These are phyloP conservation scores for Pipistrellus nathusii DNA, from an alignment of 2,797 vertebrate genomes.

Conservation along the genomic window DNA sequence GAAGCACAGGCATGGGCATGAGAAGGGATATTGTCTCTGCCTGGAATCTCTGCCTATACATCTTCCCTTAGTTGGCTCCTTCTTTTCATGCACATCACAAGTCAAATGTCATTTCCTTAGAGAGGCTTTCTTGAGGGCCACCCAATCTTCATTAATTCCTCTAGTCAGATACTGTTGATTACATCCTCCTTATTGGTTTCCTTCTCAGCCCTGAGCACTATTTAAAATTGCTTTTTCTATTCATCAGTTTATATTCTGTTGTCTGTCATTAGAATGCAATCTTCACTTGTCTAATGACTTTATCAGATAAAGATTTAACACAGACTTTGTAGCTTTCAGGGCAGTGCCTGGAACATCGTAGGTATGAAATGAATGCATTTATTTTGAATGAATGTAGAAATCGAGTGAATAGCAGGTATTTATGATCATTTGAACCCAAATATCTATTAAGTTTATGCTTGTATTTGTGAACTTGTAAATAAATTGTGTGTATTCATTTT, in stretches of 20 bases:
- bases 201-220: not conserved
- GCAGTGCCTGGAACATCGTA: not conserved
- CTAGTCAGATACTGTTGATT: not conserved
- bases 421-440: not conserved
- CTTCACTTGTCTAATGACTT: not conserved
- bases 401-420: not conserved
- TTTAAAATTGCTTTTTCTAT: not conserved
- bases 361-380: not conserved
- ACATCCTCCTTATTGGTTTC: not conserved
- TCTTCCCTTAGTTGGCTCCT: not conserved
- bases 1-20: too few species aligned
- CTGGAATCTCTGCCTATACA: not conserved
- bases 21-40: not conserved
- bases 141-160: not conserved
- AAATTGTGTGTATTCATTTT: not conserved
- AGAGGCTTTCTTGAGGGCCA: not conserved
- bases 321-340: not conserved
- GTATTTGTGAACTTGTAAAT: not conserved
- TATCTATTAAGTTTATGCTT: not conserved
- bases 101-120: not conserved
- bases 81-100: not conserved
- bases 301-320: not conserved
- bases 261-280: not conserved
- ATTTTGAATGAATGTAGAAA: not conserved
- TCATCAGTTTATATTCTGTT: slow-evolving; percentile 3